These are phyloP conservation scores for Henricia sp. DNA, from an alignment of 53 echinoderm and acorn worm species.

Conservation along the genomic window DNA sequence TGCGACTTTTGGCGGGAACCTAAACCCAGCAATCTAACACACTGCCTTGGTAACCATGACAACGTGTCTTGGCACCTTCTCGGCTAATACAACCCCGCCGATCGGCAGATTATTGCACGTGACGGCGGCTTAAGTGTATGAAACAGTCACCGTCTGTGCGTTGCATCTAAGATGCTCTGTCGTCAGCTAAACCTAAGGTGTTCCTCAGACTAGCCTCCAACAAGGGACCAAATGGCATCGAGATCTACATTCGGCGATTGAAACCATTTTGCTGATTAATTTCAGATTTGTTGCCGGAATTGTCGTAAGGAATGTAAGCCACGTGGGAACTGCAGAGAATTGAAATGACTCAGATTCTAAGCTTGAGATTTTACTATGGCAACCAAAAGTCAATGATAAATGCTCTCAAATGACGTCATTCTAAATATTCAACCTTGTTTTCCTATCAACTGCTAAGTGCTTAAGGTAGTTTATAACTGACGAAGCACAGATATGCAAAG, in stretches of 20 bases:
- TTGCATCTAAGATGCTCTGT: neutral
- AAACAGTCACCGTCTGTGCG: neutral
- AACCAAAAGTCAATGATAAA: no score
- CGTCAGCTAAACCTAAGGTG: neutral
- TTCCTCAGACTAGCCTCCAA: neutral
- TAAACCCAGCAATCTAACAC: neutral
- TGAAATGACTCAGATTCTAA: no score
- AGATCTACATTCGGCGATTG: neutral
- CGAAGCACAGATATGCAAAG: no score
- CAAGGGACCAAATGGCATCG: conserved; percentile 1
- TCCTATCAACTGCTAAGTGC: no score
- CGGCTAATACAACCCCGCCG: conserved; percentile 14
- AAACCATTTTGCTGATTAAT: conserved; percentile 35
- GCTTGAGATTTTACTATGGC: no score
- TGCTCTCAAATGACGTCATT: no score
- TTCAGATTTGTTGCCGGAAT: conserved; percentile 1
- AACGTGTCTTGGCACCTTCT: conserved; percentile 32
- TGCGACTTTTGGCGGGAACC: neutral
- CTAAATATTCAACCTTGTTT: no score
- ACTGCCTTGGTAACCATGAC: conserved; percentile 14
- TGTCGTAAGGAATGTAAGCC: no score
- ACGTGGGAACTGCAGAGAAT: no score
- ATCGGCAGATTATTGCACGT: conserved; percentile 6
- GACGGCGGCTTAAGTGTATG: neutral
- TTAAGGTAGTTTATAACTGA: no score